Base-by-base conservation (phyloP, 2,797 vertebrate genomes). In the Mus caroli region DNA sequence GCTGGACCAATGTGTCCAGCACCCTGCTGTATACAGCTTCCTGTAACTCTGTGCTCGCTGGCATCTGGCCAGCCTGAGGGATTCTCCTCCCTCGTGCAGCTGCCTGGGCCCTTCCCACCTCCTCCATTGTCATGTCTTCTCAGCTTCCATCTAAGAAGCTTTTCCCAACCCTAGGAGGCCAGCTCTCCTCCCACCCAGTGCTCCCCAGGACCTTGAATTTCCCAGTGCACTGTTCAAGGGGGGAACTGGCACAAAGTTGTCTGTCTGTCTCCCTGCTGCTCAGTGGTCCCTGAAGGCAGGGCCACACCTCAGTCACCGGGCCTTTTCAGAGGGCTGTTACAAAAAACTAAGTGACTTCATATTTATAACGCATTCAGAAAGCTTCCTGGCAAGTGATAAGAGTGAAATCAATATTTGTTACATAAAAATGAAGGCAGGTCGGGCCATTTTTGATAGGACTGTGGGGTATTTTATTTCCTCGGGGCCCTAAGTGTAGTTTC, bases 401-500 rank as follows among this genome's bases (percentile, higher is more conserved):
- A 40, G 43, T 58, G 56, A 52, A 37, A 50, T 37, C 77, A 75
- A 62, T 88, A 64, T 52, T 93, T 20, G 69, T 28, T 46, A 50
- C 56, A 69, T 71, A 43, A n/a, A 79, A 37, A 86, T 6, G 84
- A 77, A 89, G 56, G 73, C 0, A 0, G 73, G 46, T 58, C 69
- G 46, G 69, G 8, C 19, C n/a, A 46, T 14, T 69, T 71, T 64
- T 15, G 31, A 56, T 0, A 28, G 46, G 88, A 31, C 58, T n/a
- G 58, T 43, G 62, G 69, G 78, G 6, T 5, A 19, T 64, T 83
- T 79, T 34, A 46, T 37, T 52, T 64, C 7, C 34, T 26, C 0
- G 0, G 0, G 60, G 50, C 13, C 14, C 2, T 7, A 28, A 0
- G 3, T 0, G 10, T 12, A 43, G 11, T 43, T 24, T 80, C 14